Evolutionary conservation across 2,888 invertebrate genomes (phyloP).

Genomic region (Molorchus minor): DNA sequence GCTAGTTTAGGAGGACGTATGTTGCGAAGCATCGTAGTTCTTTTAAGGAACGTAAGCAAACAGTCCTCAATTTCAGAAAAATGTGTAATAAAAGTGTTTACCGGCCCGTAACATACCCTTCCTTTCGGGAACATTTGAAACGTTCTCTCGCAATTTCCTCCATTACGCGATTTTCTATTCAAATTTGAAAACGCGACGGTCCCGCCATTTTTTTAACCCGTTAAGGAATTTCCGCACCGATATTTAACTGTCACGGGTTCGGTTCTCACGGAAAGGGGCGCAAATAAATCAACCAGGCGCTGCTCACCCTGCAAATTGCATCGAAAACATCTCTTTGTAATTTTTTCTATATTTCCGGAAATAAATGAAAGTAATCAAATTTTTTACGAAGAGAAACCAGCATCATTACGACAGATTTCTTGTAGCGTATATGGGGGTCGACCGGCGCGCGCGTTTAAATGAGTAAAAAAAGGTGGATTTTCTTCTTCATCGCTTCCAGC

Average conservation of each 20-base stretch:
- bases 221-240: constrained; percentile 7
- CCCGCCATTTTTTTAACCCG: background rate
- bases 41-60: too few relatives aligned
- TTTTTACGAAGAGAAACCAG: constrained; percentile 31
- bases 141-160: too few relatives aligned
- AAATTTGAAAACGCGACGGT: constrained; percentile 8
- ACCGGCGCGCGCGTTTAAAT: constrained; percentile 11
- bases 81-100: too few relatives aligned
- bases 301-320: constrained; percentile 12
- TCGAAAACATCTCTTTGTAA: constrained; percentile 12
- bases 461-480: constrained; percentile 17
- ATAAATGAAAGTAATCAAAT: constrained; percentile 36
- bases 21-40: too few relatives aligned
- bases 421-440: constrained; percentile 29
- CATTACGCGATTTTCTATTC: background rate
- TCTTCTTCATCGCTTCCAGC: constrained; percentile 7
- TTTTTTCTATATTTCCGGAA: constrained; percentile 25
- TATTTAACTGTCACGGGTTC: constrained; percentile 5
- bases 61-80: too few relatives aligned
- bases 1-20: too few relatives aligned
- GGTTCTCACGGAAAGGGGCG: background rate
- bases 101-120: too few relatives aligned
- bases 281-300: constrained; percentile 15
- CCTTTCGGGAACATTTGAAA: too few relatives aligned
- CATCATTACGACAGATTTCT: constrained; percentile 35